Evolutionary conservation across 2,113 vertebrate species (phyloP), one percentile per base, ranked within the genome.

Genomic region (Nesogale talazaci): DNA sequence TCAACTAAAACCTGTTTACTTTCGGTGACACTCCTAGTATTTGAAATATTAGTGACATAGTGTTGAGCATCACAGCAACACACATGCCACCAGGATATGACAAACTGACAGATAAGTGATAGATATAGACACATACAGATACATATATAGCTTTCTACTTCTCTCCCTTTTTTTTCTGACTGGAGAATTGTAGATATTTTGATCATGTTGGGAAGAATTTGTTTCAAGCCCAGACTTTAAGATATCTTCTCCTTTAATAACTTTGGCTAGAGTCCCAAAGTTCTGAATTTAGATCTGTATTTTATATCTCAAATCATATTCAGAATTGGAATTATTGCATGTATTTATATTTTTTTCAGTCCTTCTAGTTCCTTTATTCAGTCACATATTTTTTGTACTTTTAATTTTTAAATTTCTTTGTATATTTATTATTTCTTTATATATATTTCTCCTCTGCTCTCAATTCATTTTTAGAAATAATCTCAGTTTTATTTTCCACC

Each of bases 291-390:
- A 69, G 15, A 79, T 56, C 25, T 59, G 22, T 38, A 34, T 69
- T 83, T 38, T 85, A 14, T 75, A 19, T 85, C 31, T 85, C 61
- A 56, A 91, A 70, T 91, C 27, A 78, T 17, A 70, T 78, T 74
- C n/a, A 91, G 23, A 93, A 86, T 17, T 88, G 27, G 17, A 46
- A 85, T 80, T 81, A 61, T 59, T 78, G 14, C 46, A 63, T 76
- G 16, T 81, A 6, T 61, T 76, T 76, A 4, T 56, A 56, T 86
- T 90, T 27, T 6, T 85, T 74, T 89, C 67, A 61, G 65, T 90
- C 79, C 11, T 76, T 61, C 38, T 63, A 3, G 6, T 70, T 70
- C 12, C 46, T 52, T 52, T 69, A 85, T n/a, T 81, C 46, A 15
- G 74, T 81, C 20, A 63, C 23, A 79, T 6, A 40, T 46, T 56